Conservation (phyloP, 2,113 vertebrate genomes). For the Formicarius rufipectus region DNA sequence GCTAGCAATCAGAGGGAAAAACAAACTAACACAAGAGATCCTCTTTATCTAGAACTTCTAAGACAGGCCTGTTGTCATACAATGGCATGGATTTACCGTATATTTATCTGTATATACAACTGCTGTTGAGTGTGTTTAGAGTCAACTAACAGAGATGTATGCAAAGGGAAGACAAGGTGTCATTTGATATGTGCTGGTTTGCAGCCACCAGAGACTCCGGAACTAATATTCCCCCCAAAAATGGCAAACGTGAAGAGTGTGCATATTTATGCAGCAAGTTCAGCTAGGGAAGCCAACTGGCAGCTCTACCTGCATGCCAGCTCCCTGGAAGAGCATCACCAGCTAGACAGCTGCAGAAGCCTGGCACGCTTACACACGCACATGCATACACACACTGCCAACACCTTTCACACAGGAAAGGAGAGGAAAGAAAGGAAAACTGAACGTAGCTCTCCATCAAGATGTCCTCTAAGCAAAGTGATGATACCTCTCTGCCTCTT, state of each 20-base stretch:
- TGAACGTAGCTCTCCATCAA: neutral
- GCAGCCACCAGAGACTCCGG: neutral
- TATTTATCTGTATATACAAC: neutral
- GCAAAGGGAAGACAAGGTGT: neutral
- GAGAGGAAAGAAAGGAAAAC: neutral
- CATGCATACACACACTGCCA: neutral
- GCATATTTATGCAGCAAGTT: neutral
- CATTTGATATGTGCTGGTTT: neutral
- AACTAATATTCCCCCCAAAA: neutral
- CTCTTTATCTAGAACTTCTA: neutral
- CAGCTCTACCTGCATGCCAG: neutral
- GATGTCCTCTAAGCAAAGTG: neutral
- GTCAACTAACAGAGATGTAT: accelerated
- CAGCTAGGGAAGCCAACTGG: neutral
- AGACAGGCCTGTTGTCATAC: neutral
- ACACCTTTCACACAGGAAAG: neutral
- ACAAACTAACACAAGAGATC: neutral
- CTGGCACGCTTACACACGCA: neutral
- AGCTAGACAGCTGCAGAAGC: neutral
- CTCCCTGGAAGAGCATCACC: neutral
- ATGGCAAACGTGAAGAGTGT: neutral
- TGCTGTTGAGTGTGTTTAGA: neutral
- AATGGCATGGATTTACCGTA: neutral
- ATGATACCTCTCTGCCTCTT: neutral
- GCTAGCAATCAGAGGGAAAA: neutral